Conservation (phyloP, 2,888 invertebrate species). For the Drosophila macrothrix region DNA sequence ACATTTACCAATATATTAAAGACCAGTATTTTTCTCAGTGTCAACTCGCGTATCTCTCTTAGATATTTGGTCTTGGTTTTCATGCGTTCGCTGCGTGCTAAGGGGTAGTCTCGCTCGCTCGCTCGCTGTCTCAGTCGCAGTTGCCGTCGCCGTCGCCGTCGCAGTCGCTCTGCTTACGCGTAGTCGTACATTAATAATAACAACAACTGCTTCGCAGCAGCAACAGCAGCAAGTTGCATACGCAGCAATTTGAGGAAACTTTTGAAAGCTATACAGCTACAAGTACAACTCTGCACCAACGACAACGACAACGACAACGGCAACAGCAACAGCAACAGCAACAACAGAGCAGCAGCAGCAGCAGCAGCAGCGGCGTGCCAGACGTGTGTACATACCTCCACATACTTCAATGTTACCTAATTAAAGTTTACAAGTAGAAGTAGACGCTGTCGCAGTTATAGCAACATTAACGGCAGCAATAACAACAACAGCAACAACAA, state of each 20-base stretch:
- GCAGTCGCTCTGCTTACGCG: constrained; percentile 30
- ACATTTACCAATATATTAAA: background rate
- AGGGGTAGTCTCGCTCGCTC: constrained; percentile 33
- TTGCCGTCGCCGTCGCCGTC: constrained; percentile 19
- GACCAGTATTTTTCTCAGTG: constrained; percentile 42
- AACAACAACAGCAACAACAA: constrained; percentile 40
- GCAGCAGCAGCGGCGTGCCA: constrained; percentile 44
- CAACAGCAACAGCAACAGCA: constrained; percentile 18
- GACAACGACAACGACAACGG: background rate
- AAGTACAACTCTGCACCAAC: constrained; percentile 13
- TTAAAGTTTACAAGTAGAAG: constrained; percentile 76
- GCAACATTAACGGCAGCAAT: constrained; percentile 46
- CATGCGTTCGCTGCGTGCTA: constrained; percentile 58
- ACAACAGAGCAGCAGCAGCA: background rate
- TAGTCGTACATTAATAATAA: constrained; percentile 63
- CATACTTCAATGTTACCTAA: constrained; percentile 79
- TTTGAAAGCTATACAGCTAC: constrained; percentile 49
- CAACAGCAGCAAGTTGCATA: constrained; percentile 57
- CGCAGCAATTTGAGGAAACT: constrained; percentile 43
- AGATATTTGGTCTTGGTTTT: constrained; percentile 61
- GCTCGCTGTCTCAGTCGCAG: constrained; percentile 28
- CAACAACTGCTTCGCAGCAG: constrained; percentile 38
- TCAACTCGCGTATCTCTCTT: constrained; percentile 52
- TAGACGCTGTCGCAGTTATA: constrained; percentile 66
- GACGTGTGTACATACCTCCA: constrained; percentile 59